Conservation (phyloP, 92 coral and sea anemone genomes). For the Isaurus tuberculatus region DNA sequence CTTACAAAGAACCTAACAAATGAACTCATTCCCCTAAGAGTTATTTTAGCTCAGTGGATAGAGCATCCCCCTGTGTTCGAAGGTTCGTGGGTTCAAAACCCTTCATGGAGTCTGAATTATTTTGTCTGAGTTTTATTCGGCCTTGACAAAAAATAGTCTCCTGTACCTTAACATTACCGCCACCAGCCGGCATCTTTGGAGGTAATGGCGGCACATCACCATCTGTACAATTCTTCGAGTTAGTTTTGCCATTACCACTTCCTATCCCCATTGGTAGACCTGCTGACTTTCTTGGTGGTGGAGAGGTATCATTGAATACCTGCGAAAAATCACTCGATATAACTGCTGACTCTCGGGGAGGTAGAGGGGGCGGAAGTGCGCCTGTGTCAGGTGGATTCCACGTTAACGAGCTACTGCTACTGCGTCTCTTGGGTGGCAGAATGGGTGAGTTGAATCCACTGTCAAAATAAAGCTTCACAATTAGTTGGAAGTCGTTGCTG, state of each 20-base stretch:
- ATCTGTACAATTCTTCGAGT: neutral
- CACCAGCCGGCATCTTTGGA: constrained; percentile 14
- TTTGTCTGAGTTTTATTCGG: too few species aligned
- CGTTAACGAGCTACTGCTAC: constrained; percentile 33
- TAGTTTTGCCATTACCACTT: neutral
- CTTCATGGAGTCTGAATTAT: too few species aligned
- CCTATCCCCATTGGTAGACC: constrained; percentile 21
- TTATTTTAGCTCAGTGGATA: too few species aligned
- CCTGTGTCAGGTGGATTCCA: constrained; percentile 20
- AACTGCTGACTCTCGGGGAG: constrained; percentile 55
- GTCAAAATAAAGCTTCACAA: neutral
- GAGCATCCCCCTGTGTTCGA: too few species aligned
- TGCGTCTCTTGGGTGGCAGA: constrained; percentile 53
- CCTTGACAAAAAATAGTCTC: neutral
- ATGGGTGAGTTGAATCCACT: constrained; percentile 34
- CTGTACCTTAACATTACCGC: neutral
- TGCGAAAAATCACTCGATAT: constrained; percentile 23
- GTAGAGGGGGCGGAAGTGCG: constrained; percentile 55
- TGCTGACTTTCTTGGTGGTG: constrained; percentile 48
- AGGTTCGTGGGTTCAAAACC: too few species aligned
- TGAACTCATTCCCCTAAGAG: too few species aligned
- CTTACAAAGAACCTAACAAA: too few species aligned
- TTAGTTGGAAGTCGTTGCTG: neutral
- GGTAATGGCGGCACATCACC: constrained; percentile 20
- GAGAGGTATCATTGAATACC: constrained; percentile 18